phyloP scores from a whole-genome alignment of 2,113 vertebrate species.

The Dascyllus trimaculatus region DNA sequence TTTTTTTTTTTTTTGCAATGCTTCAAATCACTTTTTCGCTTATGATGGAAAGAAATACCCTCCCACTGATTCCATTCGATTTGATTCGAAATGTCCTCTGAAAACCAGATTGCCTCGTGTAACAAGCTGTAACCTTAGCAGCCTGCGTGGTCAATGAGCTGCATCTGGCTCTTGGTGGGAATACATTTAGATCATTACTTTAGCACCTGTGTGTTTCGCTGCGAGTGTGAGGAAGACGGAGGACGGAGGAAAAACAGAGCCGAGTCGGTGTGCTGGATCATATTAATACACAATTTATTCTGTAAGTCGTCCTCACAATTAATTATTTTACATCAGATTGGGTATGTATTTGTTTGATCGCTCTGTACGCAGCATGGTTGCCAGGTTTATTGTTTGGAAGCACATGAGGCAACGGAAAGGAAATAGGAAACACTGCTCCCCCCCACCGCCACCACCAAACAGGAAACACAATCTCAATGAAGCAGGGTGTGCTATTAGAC shows the following conservation, averaged over 20 bases:
- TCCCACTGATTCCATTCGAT: constrained; percentile 5
- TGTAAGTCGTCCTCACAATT: not conserved
- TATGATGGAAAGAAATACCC: constrained; percentile 5
- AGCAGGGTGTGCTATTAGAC: constrained; percentile 24
- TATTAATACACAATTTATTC: not conserved
- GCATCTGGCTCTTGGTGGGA: constrained; percentile 50
- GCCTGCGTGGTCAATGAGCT: constrained; percentile 13
- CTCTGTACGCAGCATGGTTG: constrained; percentile 32
- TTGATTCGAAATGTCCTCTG: constrained; percentile 29
- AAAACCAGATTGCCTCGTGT: constrained; percentile 48
- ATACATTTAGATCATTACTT: constrained; percentile 46
- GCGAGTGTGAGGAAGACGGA: not conserved
- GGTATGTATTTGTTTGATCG: not conserved
- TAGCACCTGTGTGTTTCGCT: constrained; percentile 26
- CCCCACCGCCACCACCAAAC: constrained; percentile 24
- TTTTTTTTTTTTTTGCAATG: constrained; percentile 27
- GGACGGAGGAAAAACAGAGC: not conserved
- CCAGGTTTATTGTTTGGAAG: constrained; percentile 70
- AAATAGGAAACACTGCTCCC: constrained; percentile 69
- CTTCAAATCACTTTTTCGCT: constrained; percentile 18
- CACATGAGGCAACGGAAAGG: constrained; percentile 42
- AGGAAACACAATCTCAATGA: constrained; percentile 64
- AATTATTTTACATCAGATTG: not conserved
- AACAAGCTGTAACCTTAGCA: constrained; percentile 40
- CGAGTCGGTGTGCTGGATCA: not conserved